Base-by-base conservation (phyloP, 1,140 invertebrate species). In the Trichonephila clavipes region DNA sequence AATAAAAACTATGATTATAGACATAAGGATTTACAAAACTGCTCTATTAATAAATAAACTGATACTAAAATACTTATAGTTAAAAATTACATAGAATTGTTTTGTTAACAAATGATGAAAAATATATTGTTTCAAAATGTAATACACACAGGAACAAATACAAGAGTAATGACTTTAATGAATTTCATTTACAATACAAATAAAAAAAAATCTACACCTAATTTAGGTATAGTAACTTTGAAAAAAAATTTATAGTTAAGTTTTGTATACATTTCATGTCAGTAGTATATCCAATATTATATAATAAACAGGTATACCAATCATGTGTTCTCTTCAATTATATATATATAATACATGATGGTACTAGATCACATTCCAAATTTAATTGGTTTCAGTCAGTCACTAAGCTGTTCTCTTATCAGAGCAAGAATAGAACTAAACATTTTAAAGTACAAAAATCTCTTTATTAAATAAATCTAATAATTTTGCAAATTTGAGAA, bases 121-220 rank as follows among this genome's bases (percentile, higher is more conserved):
- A 51, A 51, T 51, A 51, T 51, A 51, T 12, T 51, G 7, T 12
- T 51, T 51, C 8, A 51, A 51, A 51, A 51, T 7, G 5, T 51
- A 51, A 51, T 51, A 51, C 0, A 51, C 51, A 51, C 51, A 51
- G 51, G 51, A 51, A 69, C n/a, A 69, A 21, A 85, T 85, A 85
- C 83, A 85, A 85, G 83, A 85, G 83, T 85, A 85, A 18, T 85
- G 83, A 85, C 21, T 85, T 85, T 85, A 85, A 85, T 85, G 82
- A 85, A 28, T 58, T 61, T 58, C 83, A 59, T n/a, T n/a, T 21
- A 85, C 83, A 59, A 61, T 59, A 59, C 83, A 85, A 85, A 59
- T 85, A 51, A 85, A 51, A 51, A 51, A 51, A 28, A 12, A 85
- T 58, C 83, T 77, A 77, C 72, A 77, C 72, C 18, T 77, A 77